phyloP scores from a whole-genome alignment of 2,888 invertebrate species.

The Helicoverpa assulta region DNA sequence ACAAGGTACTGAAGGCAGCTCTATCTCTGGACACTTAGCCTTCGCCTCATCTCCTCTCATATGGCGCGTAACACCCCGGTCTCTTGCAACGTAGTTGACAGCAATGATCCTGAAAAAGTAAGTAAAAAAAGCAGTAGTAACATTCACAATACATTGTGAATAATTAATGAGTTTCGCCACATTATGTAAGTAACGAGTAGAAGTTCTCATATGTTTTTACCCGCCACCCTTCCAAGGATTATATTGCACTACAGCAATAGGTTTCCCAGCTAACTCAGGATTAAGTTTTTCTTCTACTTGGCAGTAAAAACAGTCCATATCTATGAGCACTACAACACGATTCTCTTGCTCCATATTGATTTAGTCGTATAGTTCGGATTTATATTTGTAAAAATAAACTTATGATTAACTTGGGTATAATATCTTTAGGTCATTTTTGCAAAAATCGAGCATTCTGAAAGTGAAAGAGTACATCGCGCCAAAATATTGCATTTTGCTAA shows the following conservation, averaged over 20 bases:
- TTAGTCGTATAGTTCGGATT: background rate
- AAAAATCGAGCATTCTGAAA: background rate
- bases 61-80: constrained; percentile 96
- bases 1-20: constrained; percentile 95
- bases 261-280: constrained; percentile 95
- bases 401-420: background rate
- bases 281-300: constrained; percentile 98
- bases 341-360: constrained; percentile 87
- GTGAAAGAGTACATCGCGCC: background rate
- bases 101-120: constrained; percentile 95
- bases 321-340: constrained; percentile 95
- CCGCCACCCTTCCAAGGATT: constrained; percentile 98
- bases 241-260: constrained; percentile 99
- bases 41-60: constrained; percentile 98
- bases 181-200: background rate
- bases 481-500: background rate
- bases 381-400: background rate
- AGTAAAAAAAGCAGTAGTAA: too few relatives aligned
- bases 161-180: constrained; percentile 1
- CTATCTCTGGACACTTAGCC: constrained; percentile 96
- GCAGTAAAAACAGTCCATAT: constrained; percentile 99
- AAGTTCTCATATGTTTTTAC: constrained; percentile 85
- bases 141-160: too few relatives aligned
- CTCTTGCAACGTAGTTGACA: constrained; percentile 98
- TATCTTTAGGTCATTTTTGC: background rate